Percentiles rank a stretch among this genome's conserved stretches.
phyloP scores from a whole-genome alignment of 2,888 invertebrate species.

The Drosophila barbarae region DNA sequence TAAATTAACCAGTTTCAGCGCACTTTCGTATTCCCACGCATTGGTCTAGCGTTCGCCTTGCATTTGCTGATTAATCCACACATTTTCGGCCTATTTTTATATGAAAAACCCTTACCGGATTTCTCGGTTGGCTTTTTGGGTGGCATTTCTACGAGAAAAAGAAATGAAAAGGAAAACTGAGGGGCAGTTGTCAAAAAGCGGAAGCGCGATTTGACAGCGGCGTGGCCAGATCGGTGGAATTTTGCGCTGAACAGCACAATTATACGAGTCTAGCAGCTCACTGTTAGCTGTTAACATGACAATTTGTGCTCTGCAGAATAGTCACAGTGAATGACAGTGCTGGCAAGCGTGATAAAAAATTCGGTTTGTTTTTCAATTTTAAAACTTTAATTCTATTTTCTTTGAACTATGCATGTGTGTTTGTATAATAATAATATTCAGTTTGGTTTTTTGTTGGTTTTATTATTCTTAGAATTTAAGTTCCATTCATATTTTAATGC shows the following conservation, averaged over 20 bases:
- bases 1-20: constrained; percentile 40
- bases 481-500: background rate
- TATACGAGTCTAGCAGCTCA: background rate
- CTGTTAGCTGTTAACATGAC: constrained; percentile 8
- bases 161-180: constrained; percentile 78
- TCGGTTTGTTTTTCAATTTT: background rate
- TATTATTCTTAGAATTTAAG: background rate
- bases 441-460: background rate
- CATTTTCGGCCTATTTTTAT: constrained; percentile 55
- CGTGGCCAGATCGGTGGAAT: constrained; percentile 41
- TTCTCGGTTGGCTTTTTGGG: constrained; percentile 93
- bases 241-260: constrained; percentile 19
- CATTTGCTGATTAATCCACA: constrained; percentile 43
- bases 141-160: constrained; percentile 86
- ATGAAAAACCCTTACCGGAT: constrained; percentile 84
- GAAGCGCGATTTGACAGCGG: constrained; percentile 56
- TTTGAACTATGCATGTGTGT: rapidly evolving
- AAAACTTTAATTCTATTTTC: background rate
- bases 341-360: background rate
- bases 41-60: constrained; percentile 29
- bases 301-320: background rate
- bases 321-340: too few relatives aligned
- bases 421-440: background rate
- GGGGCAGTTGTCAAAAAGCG: constrained; percentile 66
- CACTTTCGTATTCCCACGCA: constrained; percentile 15